Percentiles rank a stretch among this genome's conserved stretches.
Conservation (phyloP, 2,113 vertebrate genomes). For the Chaetura pelagica region DNA sequence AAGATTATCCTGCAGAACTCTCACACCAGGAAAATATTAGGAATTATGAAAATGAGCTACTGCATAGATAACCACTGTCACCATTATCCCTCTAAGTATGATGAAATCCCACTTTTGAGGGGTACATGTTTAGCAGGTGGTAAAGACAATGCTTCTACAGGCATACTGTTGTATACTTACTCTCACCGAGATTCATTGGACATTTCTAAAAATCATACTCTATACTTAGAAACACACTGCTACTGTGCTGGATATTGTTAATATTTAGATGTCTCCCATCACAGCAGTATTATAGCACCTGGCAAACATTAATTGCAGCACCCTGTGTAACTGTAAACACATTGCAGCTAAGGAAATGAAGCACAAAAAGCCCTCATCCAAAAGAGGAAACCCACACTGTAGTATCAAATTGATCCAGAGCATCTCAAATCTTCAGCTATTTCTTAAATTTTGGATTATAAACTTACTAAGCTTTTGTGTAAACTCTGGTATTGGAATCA, state of each 20-base stretch:
- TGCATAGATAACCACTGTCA: background rate
- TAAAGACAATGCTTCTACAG: background rate
- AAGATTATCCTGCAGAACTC: background rate
- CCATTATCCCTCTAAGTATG: background rate
- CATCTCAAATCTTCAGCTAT: background rate
- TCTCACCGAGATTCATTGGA: background rate
- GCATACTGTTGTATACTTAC: background rate
- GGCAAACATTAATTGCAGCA: slow-evolving; percentile 7
- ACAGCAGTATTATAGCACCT: background rate
- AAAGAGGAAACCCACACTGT: slow-evolving; percentile 2
- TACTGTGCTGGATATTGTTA: background rate
- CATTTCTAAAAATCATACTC: background rate
- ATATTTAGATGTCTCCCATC: background rate
- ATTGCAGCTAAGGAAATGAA: background rate
- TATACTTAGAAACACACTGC: background rate
- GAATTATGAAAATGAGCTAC: background rate
- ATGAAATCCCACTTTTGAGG: background rate
- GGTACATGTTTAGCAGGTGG: background rate
- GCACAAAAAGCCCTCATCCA: background rate
- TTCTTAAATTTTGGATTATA: background rate
- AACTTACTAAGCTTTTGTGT: background rate
- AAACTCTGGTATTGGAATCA: background rate
- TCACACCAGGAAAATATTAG: background rate
- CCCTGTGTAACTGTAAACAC: background rate
- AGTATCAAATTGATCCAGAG: background rate